phyloP scores from a whole-genome alignment of 53 echinoderm and acorn worm genomes.

The Echinometra lucunter region DNA sequence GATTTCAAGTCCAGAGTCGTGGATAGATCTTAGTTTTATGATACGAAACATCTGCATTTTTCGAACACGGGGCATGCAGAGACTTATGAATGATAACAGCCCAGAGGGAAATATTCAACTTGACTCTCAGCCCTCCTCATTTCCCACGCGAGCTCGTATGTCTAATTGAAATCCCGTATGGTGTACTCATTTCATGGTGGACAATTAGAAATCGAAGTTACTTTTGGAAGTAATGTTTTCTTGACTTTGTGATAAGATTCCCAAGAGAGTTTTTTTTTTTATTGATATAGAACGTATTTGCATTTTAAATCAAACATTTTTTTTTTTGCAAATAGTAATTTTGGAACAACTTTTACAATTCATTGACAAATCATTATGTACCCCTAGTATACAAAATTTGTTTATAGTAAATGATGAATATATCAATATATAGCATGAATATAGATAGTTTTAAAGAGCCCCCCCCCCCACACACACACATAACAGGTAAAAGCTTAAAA shows the following conservation, averaged over 20 bases:
- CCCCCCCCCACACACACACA: too few relatives aligned
- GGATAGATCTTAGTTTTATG: constrained; percentile 13
- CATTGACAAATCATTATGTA: too few relatives aligned
- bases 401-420: too few relatives aligned
- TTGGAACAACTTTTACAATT: too few relatives aligned
- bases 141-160: constrained; percentile 39
- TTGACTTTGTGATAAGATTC: background rate
- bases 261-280: background rate
- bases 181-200: background rate
- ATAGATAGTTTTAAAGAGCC: too few relatives aligned
- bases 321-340: too few relatives aligned
- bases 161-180: constrained; percentile 32
- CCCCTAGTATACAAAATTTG: too few relatives aligned
- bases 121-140: constrained; percentile 7
- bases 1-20: background rate
- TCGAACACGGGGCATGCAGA: background rate
- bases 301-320: background rate
- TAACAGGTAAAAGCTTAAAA: too few relatives aligned
- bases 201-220: background rate
- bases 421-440: too few relatives aligned
- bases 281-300: background rate
- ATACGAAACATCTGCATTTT: constrained; percentile 42
- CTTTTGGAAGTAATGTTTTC: background rate
- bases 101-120: constrained; percentile 25
- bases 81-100: constrained; percentile 19